Conservation (phyloP, 2,888 invertebrate genomes). For the Dioctria rufipes region DNA sequence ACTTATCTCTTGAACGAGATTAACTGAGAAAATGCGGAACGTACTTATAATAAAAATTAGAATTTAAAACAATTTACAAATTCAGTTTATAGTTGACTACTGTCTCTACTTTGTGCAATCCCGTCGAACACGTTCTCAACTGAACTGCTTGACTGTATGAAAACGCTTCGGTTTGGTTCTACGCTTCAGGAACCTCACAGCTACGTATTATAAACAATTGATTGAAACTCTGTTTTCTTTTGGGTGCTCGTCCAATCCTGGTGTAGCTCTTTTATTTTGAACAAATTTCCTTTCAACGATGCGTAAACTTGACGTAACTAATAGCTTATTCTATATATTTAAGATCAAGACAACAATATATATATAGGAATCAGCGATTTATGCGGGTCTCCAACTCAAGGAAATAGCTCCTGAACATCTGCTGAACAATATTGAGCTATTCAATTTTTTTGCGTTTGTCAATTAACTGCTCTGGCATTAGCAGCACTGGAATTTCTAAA, state of each 20-base stretch:
- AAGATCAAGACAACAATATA: conserved; percentile 32
- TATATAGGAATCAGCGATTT: conserved; percentile 34
- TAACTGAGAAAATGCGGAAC: too few species aligned
- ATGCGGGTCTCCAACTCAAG: conserved; percentile 28
- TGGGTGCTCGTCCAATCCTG: conserved; percentile 53
- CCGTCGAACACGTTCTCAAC: too few species aligned
- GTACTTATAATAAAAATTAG: too few species aligned
- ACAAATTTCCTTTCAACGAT: conserved; percentile 48
- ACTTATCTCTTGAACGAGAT: too few species aligned
- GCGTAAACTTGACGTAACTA: conserved; percentile 28
- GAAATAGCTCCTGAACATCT: conserved; percentile 12
- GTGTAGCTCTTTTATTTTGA: conserved; percentile 12
- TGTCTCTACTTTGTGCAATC: too few species aligned
- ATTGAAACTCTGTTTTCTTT: too few species aligned
- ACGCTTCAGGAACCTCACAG: too few species aligned
- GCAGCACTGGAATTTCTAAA: conserved; percentile 80
- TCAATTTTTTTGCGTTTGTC: conserved; percentile 33
- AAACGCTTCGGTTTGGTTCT: too few species aligned
- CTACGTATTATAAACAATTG: too few species aligned
- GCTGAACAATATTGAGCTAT: not conserved
- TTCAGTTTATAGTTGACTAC: too few species aligned
- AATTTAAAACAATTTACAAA: too few species aligned
- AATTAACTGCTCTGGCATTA: conserved; percentile 24
- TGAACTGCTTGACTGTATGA: too few species aligned
- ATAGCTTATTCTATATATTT: conserved; percentile 42